A percentile compares a stretch with the other conserved stretches of the same genome.
Conservation (phyloP, 2,113 vertebrate species). For the Patagioenas fasciata region DNA sequence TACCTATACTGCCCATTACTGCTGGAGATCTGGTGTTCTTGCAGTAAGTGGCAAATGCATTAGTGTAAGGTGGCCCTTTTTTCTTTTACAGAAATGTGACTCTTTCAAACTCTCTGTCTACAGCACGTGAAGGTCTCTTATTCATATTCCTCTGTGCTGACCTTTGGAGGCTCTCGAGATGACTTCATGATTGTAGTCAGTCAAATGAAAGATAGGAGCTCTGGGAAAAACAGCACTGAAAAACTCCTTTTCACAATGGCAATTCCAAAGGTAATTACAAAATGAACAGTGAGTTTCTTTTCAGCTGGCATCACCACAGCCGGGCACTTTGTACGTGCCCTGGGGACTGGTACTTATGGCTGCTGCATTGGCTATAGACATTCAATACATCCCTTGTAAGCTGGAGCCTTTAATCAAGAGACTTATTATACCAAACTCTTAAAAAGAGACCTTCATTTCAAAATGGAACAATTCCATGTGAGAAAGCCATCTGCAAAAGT, state of each 20-base stretch:
- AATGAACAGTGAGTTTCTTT: neutral
- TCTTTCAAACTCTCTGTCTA: constrained; percentile 37
- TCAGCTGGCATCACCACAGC: neutral
- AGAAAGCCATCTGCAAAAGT: neutral
- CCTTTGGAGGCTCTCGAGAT: constrained; percentile 87
- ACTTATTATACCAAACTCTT: neutral
- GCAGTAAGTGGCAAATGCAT: neutral
- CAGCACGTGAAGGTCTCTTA: constrained; percentile 83
- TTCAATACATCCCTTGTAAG: neutral
- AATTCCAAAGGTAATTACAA: constrained; percentile 81
- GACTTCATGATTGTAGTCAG: constrained; percentile 89
- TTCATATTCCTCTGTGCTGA: constrained; percentile 83
- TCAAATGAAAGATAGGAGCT: constrained; percentile 79
- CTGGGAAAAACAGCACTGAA: constrained; percentile 81
- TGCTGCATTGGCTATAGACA: neutral
- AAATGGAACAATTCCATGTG: neutral
- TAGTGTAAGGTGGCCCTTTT: neutral
- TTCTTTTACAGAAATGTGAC: neutral
- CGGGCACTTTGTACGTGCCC: neutral
- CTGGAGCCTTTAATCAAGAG: neutral
- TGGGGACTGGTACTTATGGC: neutral
- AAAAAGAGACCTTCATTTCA: neutral
- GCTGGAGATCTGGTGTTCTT: neutral
- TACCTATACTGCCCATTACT: neutral
- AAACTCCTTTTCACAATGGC: constrained; percentile 86